Evolutionary conservation across 2,888 invertebrate species (phyloP).

Genomic region (Drosophila cognata): DNA sequence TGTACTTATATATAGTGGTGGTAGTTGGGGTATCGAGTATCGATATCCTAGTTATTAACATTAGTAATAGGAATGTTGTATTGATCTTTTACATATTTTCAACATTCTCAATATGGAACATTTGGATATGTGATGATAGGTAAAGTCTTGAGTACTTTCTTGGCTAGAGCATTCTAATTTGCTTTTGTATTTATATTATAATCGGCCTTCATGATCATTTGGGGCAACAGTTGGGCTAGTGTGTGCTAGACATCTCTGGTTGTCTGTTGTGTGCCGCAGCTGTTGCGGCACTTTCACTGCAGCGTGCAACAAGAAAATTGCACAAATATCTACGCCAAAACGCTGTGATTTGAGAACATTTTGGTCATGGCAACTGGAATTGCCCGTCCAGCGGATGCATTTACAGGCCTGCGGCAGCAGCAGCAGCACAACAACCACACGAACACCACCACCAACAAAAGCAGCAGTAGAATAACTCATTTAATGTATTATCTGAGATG

Average conservation of each 20-base stretch:
- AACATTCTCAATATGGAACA: neutral
- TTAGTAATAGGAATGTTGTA: no score
- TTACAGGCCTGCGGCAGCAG: constrained; percentile 18
- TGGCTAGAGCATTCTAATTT: neutral
- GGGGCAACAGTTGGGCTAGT: constrained; percentile 19
- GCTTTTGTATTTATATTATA: neutral
- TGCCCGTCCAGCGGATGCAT: constrained; percentile 52
- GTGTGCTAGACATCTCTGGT: constrained; percentile 40
- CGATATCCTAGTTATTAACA: no score
- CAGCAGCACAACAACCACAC: constrained; percentile 12
- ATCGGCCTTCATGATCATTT: constrained; percentile 12
- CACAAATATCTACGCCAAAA: constrained; percentile 48
- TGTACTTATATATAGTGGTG: no score
- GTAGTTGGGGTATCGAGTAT: no score
- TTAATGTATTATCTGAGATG: constrained; percentile 77
- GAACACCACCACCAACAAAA: constrained; percentile 9
- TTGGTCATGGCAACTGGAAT: constrained; percentile 71
- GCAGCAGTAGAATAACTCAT: constrained; percentile 33
- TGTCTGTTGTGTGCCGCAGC: constrained; percentile 16
- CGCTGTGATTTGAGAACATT: constrained; percentile 63
- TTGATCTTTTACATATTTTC: no score
- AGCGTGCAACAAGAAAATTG: constrained; percentile 54
- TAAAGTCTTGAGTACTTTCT: neutral
- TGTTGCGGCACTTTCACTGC: constrained; percentile 66
- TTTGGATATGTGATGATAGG: neutral